A percentile compares a stretch with the other conserved stretches of the same genome.
These are phyloP conservation scores for Aradophagus sp. DNA, from an alignment of 1,140 invertebrate genomes.

Conservation along the genomic window DNA sequence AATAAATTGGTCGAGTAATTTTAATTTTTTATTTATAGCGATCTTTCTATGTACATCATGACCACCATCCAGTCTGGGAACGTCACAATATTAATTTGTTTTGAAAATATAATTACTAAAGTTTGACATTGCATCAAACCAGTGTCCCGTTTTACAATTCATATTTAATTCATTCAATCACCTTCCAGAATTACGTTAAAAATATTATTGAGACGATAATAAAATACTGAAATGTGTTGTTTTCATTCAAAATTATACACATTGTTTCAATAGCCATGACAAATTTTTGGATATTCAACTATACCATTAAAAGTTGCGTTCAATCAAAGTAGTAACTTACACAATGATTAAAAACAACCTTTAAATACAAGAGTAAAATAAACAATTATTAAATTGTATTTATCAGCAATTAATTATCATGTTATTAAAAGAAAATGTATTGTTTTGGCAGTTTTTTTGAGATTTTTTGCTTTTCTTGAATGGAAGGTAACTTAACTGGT, in stretches of 20 bases:
- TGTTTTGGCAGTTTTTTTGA: constrained; percentile 6
- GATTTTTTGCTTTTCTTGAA: constrained; percentile 11
- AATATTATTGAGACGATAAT: constrained; percentile 21
- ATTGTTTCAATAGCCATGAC: too few species aligned
- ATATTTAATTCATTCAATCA: constrained; percentile 20
- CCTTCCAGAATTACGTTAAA: constrained; percentile 29
- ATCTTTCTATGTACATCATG: constrained; percentile 68
- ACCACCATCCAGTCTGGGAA: constrained; percentile 47
- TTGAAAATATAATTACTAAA: constrained; percentile 44
- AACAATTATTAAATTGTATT: too few species aligned
- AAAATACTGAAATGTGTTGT: constrained; percentile 29
- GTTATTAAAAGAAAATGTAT: constrained; percentile 10
- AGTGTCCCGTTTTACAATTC: constrained; percentile 31
- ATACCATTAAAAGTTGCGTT: too few species aligned
- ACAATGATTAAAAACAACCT: too few species aligned
- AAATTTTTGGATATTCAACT: too few species aligned
- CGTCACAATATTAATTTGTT: constrained; percentile 34
- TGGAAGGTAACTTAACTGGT: constrained; percentile 63
- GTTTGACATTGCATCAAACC: constrained; percentile 15
- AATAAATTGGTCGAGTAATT: too few species aligned
- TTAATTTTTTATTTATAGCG: constrained; percentile 58
- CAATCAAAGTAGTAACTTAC: constrained; percentile 5
- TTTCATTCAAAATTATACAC: too few species aligned
- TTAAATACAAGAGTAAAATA: too few species aligned
- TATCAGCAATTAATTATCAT: background rate